Evolutionary conservation across 2,113 vertebrate species (phyloP).

Genomic region (Centropus unirufus): DNA sequence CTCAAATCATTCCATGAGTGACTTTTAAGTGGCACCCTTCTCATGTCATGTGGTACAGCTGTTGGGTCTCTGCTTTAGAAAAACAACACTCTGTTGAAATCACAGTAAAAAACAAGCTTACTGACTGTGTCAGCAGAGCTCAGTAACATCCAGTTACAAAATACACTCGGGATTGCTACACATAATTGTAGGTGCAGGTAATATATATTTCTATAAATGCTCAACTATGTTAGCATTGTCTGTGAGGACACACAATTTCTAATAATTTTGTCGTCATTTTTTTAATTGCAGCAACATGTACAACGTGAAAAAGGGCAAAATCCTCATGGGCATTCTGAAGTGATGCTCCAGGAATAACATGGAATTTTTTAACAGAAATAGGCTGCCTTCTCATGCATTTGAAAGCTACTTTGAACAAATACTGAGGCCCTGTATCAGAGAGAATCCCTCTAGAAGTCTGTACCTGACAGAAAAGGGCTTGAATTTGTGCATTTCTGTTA

Average conservation of each 20-base stretch:
- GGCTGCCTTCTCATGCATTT: background rate
- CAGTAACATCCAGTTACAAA: conserved; percentile 46
- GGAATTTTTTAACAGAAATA: background rate
- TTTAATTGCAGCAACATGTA: background rate
- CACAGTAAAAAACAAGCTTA: background rate
- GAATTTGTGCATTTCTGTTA: background rate
- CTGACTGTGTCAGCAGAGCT: background rate
- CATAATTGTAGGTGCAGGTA: background rate
- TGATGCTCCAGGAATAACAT: background rate
- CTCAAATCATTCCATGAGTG: background rate
- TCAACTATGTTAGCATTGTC: background rate
- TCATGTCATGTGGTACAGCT: background rate
- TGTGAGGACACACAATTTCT: conserved; percentile 7
- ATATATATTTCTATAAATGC: conserved; percentile 2
- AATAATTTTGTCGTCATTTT: background rate
- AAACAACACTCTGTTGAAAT: background rate
- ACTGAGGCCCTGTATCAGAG: background rate
- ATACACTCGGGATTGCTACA: background rate
- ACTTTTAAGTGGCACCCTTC: background rate
- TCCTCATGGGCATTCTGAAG: background rate
- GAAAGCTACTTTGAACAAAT: background rate
- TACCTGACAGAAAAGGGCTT: background rate
- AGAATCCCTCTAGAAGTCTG: background rate
- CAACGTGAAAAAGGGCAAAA: background rate
- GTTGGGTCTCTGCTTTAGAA: background rate